Evolutionary conservation across 2,797 vertebrate genomes (phyloP), one percentile per base, ranked within the genome.

Genomic region (Channa striata): DNA sequence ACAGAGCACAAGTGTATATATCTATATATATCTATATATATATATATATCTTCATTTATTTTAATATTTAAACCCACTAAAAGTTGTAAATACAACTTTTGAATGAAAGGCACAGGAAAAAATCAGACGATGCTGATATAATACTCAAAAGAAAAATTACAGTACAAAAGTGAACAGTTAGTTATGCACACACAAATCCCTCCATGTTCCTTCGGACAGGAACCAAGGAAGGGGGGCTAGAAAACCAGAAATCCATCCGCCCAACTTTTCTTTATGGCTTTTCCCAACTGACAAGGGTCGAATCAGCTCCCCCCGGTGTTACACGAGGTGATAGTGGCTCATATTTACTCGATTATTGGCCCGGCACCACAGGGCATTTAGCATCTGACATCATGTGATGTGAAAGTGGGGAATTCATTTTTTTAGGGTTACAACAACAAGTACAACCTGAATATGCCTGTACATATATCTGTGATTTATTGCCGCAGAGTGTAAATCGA

Each of bases 1-100:
- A 83, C 88, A 77, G 43, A 72, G 47, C 7, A 14, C 67, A 79
- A 56, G 52, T 89, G 74, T 90, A 86, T 84, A 80, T 90, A 80
- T 89, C 65, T 91, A 80, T 85, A 84, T 83, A 82, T 87, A 93
- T 93, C 81, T 91, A 75, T 74, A 73, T 82, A 67, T 78, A 79
- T 86, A 93, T 94, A 93, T 91, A 96, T 90, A 82, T 93, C 81
- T 91, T 93, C 81, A 94, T 96, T 95, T 94, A 96, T 96, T 98
- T 96, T 95, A 96, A 97, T 97, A 96, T 94, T 94, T 95, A 95
- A 97, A 96, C 95, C 94, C 93, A 97, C 96, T 96, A 96, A 95
- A 97, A 98, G 96, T 97, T 97, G 97, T 94, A 91, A 93, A 96
- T 96, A 97, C 96, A 97, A 98, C 96, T 96, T 97, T 95, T 93